These are phyloP conservation scores for Nebria salina DNA, from an alignment of 2,888 invertebrate species.

Conservation along the genomic window DNA sequence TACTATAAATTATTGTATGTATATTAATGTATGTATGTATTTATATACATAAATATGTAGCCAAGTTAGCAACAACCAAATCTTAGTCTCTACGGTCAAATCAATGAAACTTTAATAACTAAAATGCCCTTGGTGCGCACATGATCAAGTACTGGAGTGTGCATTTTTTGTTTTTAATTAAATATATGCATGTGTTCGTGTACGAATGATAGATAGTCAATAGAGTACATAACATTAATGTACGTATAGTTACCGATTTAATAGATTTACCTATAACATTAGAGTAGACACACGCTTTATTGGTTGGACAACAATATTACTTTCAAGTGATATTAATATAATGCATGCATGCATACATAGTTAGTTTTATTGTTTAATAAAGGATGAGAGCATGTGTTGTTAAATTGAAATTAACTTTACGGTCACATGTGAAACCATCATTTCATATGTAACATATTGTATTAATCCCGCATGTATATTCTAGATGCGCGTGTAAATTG, in stretches of 20 bases:
- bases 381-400: background rate
- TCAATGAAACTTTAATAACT: constrained; percentile 30
- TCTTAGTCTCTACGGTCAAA: constrained; percentile 26
- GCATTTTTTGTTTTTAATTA: too few relatives aligned
- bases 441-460: too few relatives aligned
- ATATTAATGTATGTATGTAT: too few relatives aligned
- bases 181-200: too few relatives aligned
- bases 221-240: background rate
- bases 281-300: too few relatives aligned
- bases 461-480: background rate
- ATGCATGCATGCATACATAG: background rate
- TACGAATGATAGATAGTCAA: background rate
- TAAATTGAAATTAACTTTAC: background rate
- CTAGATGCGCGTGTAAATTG: constrained; percentile 32
- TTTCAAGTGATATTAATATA: background rate
- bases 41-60: too few relatives aligned
- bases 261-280: too few relatives aligned
- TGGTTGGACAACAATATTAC: too few relatives aligned
- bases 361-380: background rate
- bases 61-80: too few relatives aligned
- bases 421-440: constrained; percentile 5
- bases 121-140: constrained; percentile 24
- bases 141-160: background rate
- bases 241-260: background rate
- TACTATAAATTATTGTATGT: too few relatives aligned